A percentile compares a stretch with the other conserved stretches of the same genome.
Evolutionary conservation across 2,113 vertebrate genomes (phyloP).

Genomic region (Megalops atlanticus): DNA sequence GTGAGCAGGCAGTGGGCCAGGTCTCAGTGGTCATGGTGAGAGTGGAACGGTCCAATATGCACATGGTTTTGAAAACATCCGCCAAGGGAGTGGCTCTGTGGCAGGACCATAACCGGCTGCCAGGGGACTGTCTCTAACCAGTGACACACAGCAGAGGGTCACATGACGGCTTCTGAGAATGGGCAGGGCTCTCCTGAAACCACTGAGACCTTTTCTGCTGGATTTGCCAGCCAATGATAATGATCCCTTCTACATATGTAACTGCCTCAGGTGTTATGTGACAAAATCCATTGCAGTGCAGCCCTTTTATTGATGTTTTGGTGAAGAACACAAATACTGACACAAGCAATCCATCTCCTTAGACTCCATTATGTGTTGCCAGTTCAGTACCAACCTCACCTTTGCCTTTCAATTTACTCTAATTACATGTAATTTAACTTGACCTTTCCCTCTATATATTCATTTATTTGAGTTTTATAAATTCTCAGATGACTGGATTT

Average conservation of each 20-base stretch:
- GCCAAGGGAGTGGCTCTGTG: neutral
- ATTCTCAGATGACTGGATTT: conserved; percentile 38
- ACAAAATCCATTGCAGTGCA: too few species aligned
- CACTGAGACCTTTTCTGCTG: too few species aligned
- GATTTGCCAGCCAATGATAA: too few species aligned
- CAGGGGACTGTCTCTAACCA: neutral
- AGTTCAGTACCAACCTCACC: neutral
- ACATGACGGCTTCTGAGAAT: too few species aligned
- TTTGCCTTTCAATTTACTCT: too few species aligned
- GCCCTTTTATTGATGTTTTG: neutral
- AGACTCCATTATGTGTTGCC: neutral
- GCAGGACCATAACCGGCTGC: neutral
- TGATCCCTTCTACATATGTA: too few species aligned
- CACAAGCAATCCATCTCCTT: neutral
- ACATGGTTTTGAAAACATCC: neutral
- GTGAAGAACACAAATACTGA: neutral
- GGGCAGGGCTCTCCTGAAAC: neutral
- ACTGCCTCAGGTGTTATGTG: too few species aligned
- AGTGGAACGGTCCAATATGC: neutral
- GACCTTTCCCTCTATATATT: too few species aligned
- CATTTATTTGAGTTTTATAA: conserved; percentile 14
- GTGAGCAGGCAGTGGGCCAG: neutral
- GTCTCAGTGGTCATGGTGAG: neutral
- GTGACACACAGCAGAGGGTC: neutral
- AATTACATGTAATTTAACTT: too few species aligned